Evolutionary conservation across 2,888 invertebrate genomes (phyloP), one percentile per base, ranked within the genome.

Genomic region (Leptogaster cylindrica): DNA sequence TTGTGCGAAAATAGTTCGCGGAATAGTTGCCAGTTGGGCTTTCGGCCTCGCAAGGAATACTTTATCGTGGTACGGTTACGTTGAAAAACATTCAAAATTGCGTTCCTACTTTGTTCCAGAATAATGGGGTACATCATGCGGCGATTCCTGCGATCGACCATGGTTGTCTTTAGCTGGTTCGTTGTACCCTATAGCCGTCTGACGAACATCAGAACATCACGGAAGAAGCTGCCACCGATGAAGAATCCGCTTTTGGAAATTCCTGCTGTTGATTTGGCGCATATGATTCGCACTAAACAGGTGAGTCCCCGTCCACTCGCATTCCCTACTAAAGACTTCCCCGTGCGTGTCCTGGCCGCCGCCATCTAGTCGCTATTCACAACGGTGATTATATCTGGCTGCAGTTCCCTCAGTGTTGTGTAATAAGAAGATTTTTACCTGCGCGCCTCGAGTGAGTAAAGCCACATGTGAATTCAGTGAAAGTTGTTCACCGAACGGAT

Each of bases 211-310:
- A 83, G 87, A 73, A 83, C 83, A 75, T 81, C 84, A 71, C 83
- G 83, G 66, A 84, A 83, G 76, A 85, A 84, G 79, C 84, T 88
- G 75, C 88, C 90, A 20, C 86, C 88, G 2, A 87, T 91, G 7
- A 82, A 81, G 36, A 87, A 89, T 76, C 85, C 86, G 18, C 76
- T 92, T 71, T 83, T 92, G 52, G 84, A 87, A 75, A 85, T 88
- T 74, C 87, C 89, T 68, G 92, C 90, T 41, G 86, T 86, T 10
- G 83, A 85, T 67, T 79, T 92, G 68, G 87, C 91, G 3, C 83
- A 82, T 73, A 87, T 87, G 83, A 92, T 93, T 75, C 85, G 92
- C 76, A 86, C 82, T 55, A 84, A 82, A 84, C 84, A 90, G 86
- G 91, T 89, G 67, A 79, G 78, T 78, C 31, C 55, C 16, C 36